Conservation (phyloP, 2,888 invertebrate species). For the Phymatocera aterrima region DNA sequence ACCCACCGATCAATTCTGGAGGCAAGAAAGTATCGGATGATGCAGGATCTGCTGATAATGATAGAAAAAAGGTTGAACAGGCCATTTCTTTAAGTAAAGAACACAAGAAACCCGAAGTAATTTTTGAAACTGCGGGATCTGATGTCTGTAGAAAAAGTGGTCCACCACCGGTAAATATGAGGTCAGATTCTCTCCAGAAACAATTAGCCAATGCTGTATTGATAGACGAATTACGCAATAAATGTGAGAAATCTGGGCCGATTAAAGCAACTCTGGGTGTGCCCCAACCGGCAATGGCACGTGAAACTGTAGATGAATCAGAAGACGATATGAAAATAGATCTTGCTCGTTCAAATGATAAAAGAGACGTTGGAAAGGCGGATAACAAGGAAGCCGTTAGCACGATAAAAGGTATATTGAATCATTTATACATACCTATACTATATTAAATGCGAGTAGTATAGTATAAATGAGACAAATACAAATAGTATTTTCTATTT, state of each 20-base stretch:
- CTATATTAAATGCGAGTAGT: too few relatives aligned
- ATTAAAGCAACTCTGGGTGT: background rate
- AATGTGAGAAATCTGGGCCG: background rate
- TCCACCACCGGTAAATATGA: background rate
- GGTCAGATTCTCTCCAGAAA: conserved; percentile 10
- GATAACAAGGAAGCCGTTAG: background rate
- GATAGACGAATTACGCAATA: background rate
- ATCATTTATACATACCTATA: background rate
- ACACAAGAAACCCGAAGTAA: background rate
- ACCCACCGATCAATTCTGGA: background rate
- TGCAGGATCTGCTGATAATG: background rate
- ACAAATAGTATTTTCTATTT: too few relatives aligned
- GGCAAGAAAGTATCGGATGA: background rate
- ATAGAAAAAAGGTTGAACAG: too few relatives aligned
- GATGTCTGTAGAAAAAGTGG: background rate
- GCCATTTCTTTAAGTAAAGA: background rate
- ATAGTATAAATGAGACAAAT: too few relatives aligned
- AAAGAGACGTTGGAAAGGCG: background rate
- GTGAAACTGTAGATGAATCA: background rate
- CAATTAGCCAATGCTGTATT: background rate
- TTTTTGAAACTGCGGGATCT: background rate
- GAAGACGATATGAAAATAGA: background rate
- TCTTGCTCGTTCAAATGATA: background rate
- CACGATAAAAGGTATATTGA: conserved; percentile 45
- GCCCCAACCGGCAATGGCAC: background rate